Conservation (phyloP, 2,888 invertebrate species). For the Eupithecia tripunctaria region DNA sequence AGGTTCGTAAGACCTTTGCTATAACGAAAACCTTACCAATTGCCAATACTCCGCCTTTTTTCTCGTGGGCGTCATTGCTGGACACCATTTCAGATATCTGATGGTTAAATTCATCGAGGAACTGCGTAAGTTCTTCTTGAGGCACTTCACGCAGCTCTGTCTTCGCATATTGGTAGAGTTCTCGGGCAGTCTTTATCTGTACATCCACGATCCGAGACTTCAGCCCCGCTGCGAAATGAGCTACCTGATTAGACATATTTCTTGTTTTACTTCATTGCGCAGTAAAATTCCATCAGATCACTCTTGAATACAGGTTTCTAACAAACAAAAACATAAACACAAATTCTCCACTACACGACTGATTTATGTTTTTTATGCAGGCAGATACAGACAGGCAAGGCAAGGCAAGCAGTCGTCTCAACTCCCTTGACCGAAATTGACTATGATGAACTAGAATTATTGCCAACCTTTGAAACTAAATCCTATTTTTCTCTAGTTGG, state of each 20-base stretch:
- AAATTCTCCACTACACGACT: constrained; percentile 28
- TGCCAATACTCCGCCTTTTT: constrained; percentile 97
- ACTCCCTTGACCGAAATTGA: too few relatives aligned
- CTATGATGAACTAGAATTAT: too few relatives aligned
- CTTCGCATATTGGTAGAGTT: constrained; percentile 95
- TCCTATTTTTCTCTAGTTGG: too few relatives aligned
- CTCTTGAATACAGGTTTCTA: constrained; percentile 35
- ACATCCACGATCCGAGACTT: constrained; percentile 95
- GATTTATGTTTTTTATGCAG: too few relatives aligned
- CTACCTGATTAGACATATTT: constrained; percentile 85
- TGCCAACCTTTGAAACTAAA: too few relatives aligned
- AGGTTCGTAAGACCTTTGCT: not conserved
- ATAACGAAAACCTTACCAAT: constrained; percentile 86
- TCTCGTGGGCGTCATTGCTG: constrained; percentile 95
- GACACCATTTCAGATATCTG: constrained; percentile 98
- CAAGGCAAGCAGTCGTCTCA: too few relatives aligned
- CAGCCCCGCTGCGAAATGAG: constrained; percentile 92
- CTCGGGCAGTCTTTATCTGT: constrained; percentile 93
- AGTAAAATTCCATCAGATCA: constrained; percentile 25
- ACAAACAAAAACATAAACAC: constrained; percentile 53
- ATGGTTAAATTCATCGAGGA: constrained; percentile 97
- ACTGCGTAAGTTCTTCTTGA: constrained; percentile 94
- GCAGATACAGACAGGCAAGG: too few relatives aligned
- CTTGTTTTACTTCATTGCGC: constrained; percentile 52
- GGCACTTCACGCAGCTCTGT: constrained; percentile 95